Percentiles rank a stretch among this genome's conserved stretches.
Conservation (phyloP, 2,113 vertebrate species). For the Oenanthe melanoleuca region DNA sequence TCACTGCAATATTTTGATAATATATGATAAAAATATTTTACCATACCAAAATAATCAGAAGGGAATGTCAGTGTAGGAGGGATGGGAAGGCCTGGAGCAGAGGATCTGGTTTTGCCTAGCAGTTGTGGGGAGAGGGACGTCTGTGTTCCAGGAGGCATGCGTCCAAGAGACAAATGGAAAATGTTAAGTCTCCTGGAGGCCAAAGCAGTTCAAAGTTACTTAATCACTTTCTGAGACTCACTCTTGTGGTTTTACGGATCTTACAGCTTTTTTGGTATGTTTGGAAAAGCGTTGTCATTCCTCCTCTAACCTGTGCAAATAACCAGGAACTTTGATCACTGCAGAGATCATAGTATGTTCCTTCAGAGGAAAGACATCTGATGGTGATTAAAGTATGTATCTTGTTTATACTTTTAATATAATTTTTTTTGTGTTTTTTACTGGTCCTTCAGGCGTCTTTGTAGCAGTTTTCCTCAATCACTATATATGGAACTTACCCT, state of each 20-base stretch:
- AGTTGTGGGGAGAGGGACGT: neutral
- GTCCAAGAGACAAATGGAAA: conserved; percentile 11
- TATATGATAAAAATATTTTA: neutral
- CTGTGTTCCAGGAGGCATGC: neutral
- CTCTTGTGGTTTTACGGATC: conserved; percentile 35
- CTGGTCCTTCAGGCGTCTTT: neutral
- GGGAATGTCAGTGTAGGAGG: neutral
- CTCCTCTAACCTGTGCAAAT: conserved; percentile 53
- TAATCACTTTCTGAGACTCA: conserved; percentile 50
- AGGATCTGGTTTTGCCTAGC: neutral
- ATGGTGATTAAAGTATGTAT: neutral
- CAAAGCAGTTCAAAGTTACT: conserved; percentile 41
- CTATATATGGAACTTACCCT: neutral
- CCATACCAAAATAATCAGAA: neutral
- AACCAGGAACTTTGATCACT: conserved; percentile 54
- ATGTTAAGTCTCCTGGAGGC: conserved; percentile 25
- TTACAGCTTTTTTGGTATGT: neutral
- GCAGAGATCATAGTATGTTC: neutral
- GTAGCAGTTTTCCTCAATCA: neutral
- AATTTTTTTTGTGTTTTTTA: neutral
- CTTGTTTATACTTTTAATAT: conserved; percentile 24
- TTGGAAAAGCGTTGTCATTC: conserved; percentile 56
- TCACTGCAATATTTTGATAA: neutral
- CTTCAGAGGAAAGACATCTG: conserved; percentile 36
- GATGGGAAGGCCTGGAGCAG: neutral